Evolutionary conservation across 2,113 vertebrate species (phyloP).

Genomic region (Ptychochromis oligacanthus): DNA sequence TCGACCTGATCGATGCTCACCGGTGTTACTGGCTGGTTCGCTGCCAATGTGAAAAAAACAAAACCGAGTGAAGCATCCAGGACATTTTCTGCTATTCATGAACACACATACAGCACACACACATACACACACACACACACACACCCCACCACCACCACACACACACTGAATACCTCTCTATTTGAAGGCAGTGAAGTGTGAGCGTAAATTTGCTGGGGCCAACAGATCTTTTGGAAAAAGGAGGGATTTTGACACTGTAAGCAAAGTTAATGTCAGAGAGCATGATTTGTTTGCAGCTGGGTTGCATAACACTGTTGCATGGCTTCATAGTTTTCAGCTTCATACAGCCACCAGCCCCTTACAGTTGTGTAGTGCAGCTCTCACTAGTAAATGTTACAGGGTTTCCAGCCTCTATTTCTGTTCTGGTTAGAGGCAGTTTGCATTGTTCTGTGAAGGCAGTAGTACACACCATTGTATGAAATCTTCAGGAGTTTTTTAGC

Average conservation of each 20-base stretch:
- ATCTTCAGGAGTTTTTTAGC: no score
- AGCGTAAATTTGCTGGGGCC: slow-evolving; percentile 81
- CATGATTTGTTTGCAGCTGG: not conserved
- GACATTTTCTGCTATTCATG: slow-evolving; percentile 70
- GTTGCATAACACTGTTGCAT: no score
- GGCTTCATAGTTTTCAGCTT: not conserved
- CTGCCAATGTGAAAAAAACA: slow-evolving; percentile 35
- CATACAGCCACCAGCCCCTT: not conserved
- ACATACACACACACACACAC: not conserved
- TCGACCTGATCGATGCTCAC: slow-evolving; percentile 44
- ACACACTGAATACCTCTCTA: slow-evolving; percentile 62
- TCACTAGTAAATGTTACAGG: no score
- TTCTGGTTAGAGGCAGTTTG: no score
- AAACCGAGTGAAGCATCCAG: slow-evolving; percentile 67
- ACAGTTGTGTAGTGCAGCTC: not conserved
- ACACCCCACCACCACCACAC: not conserved
- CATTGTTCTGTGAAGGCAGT: no score
- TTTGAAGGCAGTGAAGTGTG: slow-evolving; percentile 78
- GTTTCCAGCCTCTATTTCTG: no score
- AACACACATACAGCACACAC: slow-evolving; percentile 27
- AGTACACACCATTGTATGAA: no score
- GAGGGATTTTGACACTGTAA: slow-evolving; percentile 74
- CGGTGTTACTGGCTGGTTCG: slow-evolving; percentile 13
- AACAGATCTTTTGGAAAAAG: slow-evolving; percentile 78
- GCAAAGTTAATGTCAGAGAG: slow-evolving; percentile 72